Conservation (phyloP, 1,140 invertebrate genomes). For the Lasioglossum baleicum region DNA sequence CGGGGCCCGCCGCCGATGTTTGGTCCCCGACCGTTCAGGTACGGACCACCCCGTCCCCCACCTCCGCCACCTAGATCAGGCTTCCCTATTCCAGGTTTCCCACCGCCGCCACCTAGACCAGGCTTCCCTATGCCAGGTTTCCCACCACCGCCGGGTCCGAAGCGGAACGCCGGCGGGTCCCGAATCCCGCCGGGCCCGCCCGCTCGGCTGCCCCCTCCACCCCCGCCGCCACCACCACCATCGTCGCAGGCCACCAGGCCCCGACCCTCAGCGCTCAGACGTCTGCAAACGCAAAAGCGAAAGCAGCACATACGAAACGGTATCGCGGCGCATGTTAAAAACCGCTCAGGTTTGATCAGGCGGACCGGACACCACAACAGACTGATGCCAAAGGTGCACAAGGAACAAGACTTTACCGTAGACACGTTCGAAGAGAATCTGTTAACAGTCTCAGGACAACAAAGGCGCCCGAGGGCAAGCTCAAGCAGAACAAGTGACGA, state of each 20-base stretch:
- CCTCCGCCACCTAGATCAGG: slow-evolving; percentile 45
- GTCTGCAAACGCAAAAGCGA: slow-evolving; percentile 18
- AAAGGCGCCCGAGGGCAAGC: slow-evolving; percentile 22
- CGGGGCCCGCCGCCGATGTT: not conserved
- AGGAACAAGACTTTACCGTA: slow-evolving; percentile 70
- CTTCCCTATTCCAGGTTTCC: slow-evolving; percentile 45
- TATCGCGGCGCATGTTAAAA: not conserved
- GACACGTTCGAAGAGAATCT: slow-evolving; percentile 73
- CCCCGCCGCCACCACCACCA: slow-evolving; percentile 31
- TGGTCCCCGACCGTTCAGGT: too few species aligned
- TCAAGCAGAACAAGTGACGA: slow-evolving; percentile 51
- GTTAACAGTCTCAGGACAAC: slow-evolving; percentile 25
- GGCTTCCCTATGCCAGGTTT: slow-evolving; percentile 54
- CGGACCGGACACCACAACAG: slow-evolving; percentile 6
- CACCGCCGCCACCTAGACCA: slow-evolving; percentile 51
- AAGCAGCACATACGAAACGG: slow-evolving; percentile 40
- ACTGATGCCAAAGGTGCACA: slow-evolving; percentile 24
- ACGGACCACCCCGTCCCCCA: too few species aligned
- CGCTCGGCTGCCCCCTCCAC: slow-evolving; percentile 51
- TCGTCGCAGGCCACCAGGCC: not conserved
- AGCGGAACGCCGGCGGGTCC: slow-evolving; percentile 46
- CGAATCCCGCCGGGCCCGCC: slow-evolving; percentile 44
- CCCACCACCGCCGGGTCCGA: slow-evolving; percentile 42
- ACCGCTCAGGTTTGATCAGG: not conserved
- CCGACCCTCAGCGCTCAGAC: not conserved